Base-by-base conservation (phyloP, 2,113 vertebrate genomes). In the Sander vitreus region DNA sequence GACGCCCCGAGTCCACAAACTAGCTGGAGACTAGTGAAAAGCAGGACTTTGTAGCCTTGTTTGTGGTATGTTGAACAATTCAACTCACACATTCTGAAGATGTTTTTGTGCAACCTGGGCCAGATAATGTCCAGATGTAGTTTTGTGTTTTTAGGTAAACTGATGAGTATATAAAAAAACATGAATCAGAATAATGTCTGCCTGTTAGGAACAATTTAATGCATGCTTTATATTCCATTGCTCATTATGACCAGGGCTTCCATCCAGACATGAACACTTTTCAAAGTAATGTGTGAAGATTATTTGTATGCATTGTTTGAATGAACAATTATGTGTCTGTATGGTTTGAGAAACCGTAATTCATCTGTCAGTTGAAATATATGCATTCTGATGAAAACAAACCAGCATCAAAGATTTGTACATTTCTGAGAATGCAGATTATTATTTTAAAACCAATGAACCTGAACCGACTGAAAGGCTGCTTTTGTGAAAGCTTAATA, bases 341-440 rank as follows among this genome's bases (percentile, higher is more conserved):
- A 23, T 58, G 72, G 64, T 62, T 72, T 25, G 54, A 81, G 12
- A 19, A 71, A 21, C 25, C 1, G 21, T 58, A 15, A 45, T 67
- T 43, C 30, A n/a, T 54, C 63, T 70, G n/a, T 80, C 67, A 64
- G 39, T 54, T 77, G n/a, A 85, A 85, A 88, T 90, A 72, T 64
- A 89, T 51, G 39, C 6, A 73, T 43, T 33, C 43, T 21, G 13
- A 81, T 79, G 53, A 68, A 76, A 65, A 58, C 5, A 25, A 76
- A 60, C 7, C 9, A 3, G 53, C 16, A 33, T 50, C 51, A 64
- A 50, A 14, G n/a, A 39, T 25, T n/a, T 23, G 18, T 59, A 43
- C 7, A 12, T 43, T 67, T 47, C 25, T 54, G 14, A 36, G 3
- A 54, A 63, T 15, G n/a, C 4, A 68, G 23, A 64, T 62, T 9